A percentile compares a stretch with the other conserved stretches of the same genome.
Evolutionary conservation across 2,113 vertebrate genomes (phyloP).

Genomic region (Percopsis transmontana): DNA sequence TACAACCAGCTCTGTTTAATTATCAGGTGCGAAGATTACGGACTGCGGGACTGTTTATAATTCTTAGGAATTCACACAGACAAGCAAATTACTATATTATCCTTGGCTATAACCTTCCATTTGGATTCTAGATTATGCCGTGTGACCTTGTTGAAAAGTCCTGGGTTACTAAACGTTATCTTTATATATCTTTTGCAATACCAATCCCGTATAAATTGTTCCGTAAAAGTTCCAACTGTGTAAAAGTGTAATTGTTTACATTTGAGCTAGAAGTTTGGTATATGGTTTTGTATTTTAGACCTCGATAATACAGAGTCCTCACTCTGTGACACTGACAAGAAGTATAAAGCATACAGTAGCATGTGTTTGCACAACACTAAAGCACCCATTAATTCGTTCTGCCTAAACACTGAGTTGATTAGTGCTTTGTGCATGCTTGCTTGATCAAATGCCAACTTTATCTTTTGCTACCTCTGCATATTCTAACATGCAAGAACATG

Average conservation of each 20-base stretch:
- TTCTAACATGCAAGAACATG: no score
- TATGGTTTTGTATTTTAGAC: slow-evolving; percentile 36
- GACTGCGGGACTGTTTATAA: no score
- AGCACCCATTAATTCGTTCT: no score
- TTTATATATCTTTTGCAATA: no score
- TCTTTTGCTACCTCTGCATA: no score
- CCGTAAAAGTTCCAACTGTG: not conserved
- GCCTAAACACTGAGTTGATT: no score
- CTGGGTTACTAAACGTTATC: not conserved
- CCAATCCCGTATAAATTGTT: not conserved
- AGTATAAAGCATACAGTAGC: no score
- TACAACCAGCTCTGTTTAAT: not conserved
- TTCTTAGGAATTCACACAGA: not conserved
- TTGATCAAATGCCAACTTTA: no score
- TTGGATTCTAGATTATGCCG: not conserved
- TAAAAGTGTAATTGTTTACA: slow-evolving; percentile 25
- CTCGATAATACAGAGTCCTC: no score
- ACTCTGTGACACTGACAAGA: no score
- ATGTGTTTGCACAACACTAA: no score
- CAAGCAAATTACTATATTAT: not conserved
- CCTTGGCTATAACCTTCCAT: not conserved
- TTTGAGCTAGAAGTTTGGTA: slow-evolving; percentile 30
- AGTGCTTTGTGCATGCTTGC: no score
- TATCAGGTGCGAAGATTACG: not conserved
- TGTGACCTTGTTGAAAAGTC: not conserved